Evolutionary conservation across 2,888 invertebrate species (phyloP), one percentile per base, ranked within the genome.

Genomic region (Lasioglossum vierecki): DNA sequence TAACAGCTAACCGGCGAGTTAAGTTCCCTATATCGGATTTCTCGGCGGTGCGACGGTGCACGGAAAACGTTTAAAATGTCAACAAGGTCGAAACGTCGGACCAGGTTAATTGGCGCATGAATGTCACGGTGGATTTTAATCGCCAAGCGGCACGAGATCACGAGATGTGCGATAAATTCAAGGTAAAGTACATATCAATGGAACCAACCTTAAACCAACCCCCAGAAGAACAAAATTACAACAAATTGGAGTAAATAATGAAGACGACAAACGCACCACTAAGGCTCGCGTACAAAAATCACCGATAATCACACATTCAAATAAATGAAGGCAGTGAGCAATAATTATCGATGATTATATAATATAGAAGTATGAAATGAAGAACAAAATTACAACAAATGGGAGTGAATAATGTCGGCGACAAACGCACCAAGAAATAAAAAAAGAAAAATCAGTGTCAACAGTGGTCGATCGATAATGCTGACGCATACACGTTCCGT

Each of bases 1-100:
- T 90, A 92, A 87, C 84, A 68, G 76, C 57, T 84, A 85, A 82
- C 84, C 70, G 84, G 57, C 85, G 76, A 80, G 80, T 76, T 80
- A 77, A 85, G 86, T 86, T 77, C 82, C 85, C 85, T 87, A 86
- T 91, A 91, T 88, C 84, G 86, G 89, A 68, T 88, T 88, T 85
- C 85, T 85, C 85, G 9, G 39, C 9, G 15, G 46, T 4, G 46
- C 22, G 39, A 60, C 60, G 79, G 70, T 80, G 84, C 80, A 63
- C 70, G 53, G 63, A 79, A 85, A 88, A 84, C 86, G 86, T 83
- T 84, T 84, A 86, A 83, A 87, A 89, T 87, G 88, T 89, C 88
- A 89, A 74, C 84, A 80, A 87, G 87, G 82, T 80, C 86, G 71
- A 80, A 86, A 86, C 84, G 57, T 83, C 82, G 77, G 82, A 72